Evolutionary conservation across 2,113 vertebrate species (phyloP).

Genomic region (Hippocampus abdominalis): DNA sequence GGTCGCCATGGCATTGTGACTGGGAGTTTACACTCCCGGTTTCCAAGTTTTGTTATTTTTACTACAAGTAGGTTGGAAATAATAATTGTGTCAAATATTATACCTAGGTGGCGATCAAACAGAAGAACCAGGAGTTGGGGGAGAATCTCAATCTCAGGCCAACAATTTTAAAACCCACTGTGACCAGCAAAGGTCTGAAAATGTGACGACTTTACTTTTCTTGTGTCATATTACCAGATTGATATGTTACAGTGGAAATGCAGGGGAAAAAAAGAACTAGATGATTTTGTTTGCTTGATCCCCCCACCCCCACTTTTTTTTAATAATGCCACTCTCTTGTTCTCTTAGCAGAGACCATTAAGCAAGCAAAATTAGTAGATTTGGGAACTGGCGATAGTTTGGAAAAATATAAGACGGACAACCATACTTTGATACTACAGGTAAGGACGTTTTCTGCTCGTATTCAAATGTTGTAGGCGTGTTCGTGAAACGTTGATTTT

Average conservation of each 20-base stretch:
- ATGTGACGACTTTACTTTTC: neutral
- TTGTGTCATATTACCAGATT: neutral
- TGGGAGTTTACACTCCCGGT: neutral
- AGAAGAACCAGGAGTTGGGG: slow-evolving; percentile 64
- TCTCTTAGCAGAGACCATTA: slow-evolving; percentile 38
- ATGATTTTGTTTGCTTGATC: neutral
- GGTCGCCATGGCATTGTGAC: neutral
- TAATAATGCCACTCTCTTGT: neutral
- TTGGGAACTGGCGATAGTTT: slow-evolving; percentile 29
- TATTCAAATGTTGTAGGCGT: neutral
- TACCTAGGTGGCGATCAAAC: slow-evolving; percentile 81
- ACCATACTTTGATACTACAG: slow-evolving; percentile 82
- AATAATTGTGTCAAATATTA: neutral
- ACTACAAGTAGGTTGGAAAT: neutral
- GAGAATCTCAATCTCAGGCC: slow-evolving; percentile 60
- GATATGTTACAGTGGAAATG: neutral
- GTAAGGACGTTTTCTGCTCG: slow-evolving; percentile 53
- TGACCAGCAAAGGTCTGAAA: slow-evolving; percentile 60
- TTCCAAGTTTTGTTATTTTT: too few relatives aligned
- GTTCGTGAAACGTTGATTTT: neutral
- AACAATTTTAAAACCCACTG: slow-evolving; percentile 51
- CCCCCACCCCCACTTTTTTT: too few relatives aligned
- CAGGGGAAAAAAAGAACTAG: neutral
- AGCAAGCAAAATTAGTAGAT: slow-evolving; percentile 37
- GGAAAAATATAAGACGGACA: slow-evolving; percentile 75